These are phyloP conservation scores for Hippoglossus hippoglossus DNA, from an alignment of 2,797 vertebrate species.

Conservation along the genomic window DNA sequence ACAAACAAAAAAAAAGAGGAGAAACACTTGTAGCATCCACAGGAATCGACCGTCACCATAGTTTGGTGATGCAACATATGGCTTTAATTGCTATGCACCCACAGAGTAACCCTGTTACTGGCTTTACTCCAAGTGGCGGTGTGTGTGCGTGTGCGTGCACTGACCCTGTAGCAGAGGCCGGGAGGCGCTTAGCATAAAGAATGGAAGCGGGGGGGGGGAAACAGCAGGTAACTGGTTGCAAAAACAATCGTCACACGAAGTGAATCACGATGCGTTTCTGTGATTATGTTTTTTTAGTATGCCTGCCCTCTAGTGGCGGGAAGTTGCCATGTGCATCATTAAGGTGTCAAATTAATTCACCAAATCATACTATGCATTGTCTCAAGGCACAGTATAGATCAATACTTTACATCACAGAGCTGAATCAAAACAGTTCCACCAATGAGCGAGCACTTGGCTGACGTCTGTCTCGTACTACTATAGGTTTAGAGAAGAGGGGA, in stretches of 20 bases:
- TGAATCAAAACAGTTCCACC: too few relatives aligned
- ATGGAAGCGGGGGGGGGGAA: background rate
- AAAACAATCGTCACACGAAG: too few relatives aligned
- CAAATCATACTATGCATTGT: background rate
- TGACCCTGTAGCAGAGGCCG: too few relatives aligned
- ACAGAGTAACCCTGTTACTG: background rate
- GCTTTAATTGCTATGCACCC: background rate
- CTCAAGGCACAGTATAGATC: background rate
- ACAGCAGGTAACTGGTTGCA: background rate
- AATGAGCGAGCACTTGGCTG: too few relatives aligned
- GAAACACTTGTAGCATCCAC: conserved; percentile 21
- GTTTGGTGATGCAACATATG: conserved; percentile 26
- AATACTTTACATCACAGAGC: too few relatives aligned
- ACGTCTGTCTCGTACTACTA: too few relatives aligned
- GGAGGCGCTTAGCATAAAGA: background rate
- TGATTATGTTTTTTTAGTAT: background rate
- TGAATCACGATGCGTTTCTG: background rate
- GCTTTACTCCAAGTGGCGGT: background rate
- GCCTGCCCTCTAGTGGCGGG: background rate
- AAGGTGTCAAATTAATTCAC: background rate
- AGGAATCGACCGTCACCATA: background rate
- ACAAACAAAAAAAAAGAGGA: conserved; percentile 9
- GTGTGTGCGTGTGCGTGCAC: too few relatives aligned
- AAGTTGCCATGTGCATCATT: background rate
- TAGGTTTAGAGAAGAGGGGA: background rate